Percentiles rank a stretch among this genome's conserved stretches.
Evolutionary conservation across 2,113 vertebrate genomes (phyloP).

Genomic region (Oryzias curvinotus): DNA sequence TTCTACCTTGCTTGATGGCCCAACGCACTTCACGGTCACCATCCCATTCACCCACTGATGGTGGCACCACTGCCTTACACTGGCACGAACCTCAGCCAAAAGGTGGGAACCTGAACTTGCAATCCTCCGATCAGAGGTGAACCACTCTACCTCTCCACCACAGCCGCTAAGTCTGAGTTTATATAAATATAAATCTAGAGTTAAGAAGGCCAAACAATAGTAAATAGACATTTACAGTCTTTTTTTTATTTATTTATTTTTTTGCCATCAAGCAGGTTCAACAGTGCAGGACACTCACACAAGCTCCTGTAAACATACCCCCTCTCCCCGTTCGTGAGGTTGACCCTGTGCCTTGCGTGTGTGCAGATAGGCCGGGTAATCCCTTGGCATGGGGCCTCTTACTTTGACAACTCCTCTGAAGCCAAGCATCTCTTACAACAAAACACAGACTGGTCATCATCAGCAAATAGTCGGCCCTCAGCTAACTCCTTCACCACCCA

Average conservation of each 20-base stretch:
- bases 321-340: constrained; percentile 20
- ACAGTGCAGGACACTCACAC: background rate
- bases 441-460: constrained; percentile 69
- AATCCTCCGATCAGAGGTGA: too few species aligned
- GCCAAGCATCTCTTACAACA: constrained; percentile 74
- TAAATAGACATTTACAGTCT: background rate
- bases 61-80: too few species aligned
- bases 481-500: constrained; percentile 50
- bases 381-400: constrained; percentile 65
- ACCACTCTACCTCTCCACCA: too few species aligned
- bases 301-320: background rate
- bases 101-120: too few species aligned
- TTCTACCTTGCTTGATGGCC: too few species aligned
- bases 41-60: too few species aligned
- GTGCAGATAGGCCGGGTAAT: constrained; percentile 56
- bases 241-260: background rate
- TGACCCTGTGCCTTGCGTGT: constrained; percentile 43
- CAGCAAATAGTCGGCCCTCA: constrained; percentile 62
- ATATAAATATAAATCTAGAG: too few species aligned
- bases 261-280: constrained; percentile 8
- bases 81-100: too few species aligned
- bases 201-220: background rate
- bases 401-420: constrained; percentile 79
- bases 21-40: too few species aligned
- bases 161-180: too few species aligned